These are phyloP conservation scores for Catocala fraxini DNA, from an alignment of 2,888 invertebrate genomes.

Conservation along the genomic window DNA sequence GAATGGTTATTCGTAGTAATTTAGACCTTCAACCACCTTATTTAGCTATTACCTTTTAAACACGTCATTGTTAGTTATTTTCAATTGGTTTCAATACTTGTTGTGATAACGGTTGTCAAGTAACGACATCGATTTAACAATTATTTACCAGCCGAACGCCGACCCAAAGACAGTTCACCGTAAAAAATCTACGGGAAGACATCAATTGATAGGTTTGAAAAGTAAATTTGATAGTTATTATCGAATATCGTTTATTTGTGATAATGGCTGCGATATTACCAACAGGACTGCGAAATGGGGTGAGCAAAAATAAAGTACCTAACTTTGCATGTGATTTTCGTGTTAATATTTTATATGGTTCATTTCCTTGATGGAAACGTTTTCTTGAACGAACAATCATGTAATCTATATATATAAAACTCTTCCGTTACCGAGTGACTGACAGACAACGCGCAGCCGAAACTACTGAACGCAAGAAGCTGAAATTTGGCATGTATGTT, in stretches of 20 bases:
- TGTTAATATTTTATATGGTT: too few species aligned
- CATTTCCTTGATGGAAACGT: too few species aligned
- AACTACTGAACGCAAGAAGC: too few species aligned
- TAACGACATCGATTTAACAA: constrained; percentile 80
- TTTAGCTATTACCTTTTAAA: constrained; percentile 31
- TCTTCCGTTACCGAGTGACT: too few species aligned
- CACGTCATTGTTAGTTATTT: constrained; percentile 37
- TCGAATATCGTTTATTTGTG: constrained; percentile 13
- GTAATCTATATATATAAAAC: too few species aligned
- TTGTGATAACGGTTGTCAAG: constrained; percentile 76
- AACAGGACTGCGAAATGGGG: constrained; percentile 73
- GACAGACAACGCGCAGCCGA: too few species aligned
- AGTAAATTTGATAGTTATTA: constrained; percentile 19
- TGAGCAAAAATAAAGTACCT: constrained; percentile 46
- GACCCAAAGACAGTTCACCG: constrained; percentile 24
- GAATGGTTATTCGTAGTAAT: not conserved
- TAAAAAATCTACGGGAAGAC: not conserved
- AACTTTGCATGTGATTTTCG: too few species aligned
- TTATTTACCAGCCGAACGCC: constrained; percentile 36
- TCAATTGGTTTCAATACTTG: constrained; percentile 39
- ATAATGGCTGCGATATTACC: constrained; percentile 78
- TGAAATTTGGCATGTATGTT: too few species aligned
- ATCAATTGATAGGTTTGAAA: constrained; percentile 1
- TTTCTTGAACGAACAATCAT: too few species aligned
- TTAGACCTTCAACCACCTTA: constrained; percentile 26